A percentile compares a stretch with the other conserved stretches of the same genome.
These are phyloP conservation scores for Scomber scombrus DNA, from an alignment of 2,113 vertebrate species.

Conservation along the genomic window DNA sequence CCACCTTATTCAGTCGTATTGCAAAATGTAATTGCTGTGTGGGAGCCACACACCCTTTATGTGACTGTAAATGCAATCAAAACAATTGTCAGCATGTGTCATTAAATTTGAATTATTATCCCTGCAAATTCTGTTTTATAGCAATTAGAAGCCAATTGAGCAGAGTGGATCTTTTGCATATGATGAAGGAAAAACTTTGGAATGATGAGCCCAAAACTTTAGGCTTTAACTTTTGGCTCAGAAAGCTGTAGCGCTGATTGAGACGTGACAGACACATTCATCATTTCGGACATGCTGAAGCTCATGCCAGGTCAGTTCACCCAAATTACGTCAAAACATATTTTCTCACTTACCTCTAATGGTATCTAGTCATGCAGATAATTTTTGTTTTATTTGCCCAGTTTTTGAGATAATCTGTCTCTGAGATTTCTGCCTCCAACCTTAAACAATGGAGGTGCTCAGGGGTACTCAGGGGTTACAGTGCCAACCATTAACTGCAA, in stretches of 20 bases:
- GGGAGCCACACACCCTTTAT: not conserved
- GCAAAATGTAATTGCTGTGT: conserved; percentile 21
- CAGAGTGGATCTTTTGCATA: conserved; percentile 7
- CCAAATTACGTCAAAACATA: conserved; percentile 1
- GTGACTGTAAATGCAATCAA: conserved; percentile 24
- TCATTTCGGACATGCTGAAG: conserved; percentile 21
- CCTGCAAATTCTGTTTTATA: conserved; percentile 3
- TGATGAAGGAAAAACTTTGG: conserved; percentile 23
- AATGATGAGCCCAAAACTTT: conserved; percentile 15
- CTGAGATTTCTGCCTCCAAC: not conserved
- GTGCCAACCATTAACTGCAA: no score
- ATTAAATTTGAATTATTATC: conserved; percentile 43
- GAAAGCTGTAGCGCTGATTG: conserved; percentile 35
- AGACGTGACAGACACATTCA: conserved; percentile 16
- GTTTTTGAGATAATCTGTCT: not conserved
- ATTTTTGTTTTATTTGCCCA: not conserved
- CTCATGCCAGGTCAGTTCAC: not conserved
- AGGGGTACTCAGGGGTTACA: no score
- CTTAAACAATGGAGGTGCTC: not conserved
- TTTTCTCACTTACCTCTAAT: not conserved
- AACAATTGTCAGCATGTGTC: conserved; percentile 34
- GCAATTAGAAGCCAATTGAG: conserved; percentile 43
- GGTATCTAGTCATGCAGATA: not conserved
- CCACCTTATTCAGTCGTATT: not conserved
- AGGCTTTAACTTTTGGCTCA: conserved; percentile 30